Evolutionary conservation across 1,140 invertebrate species (phyloP).

Genomic region (Stegodyphus mimosarum): DNA sequence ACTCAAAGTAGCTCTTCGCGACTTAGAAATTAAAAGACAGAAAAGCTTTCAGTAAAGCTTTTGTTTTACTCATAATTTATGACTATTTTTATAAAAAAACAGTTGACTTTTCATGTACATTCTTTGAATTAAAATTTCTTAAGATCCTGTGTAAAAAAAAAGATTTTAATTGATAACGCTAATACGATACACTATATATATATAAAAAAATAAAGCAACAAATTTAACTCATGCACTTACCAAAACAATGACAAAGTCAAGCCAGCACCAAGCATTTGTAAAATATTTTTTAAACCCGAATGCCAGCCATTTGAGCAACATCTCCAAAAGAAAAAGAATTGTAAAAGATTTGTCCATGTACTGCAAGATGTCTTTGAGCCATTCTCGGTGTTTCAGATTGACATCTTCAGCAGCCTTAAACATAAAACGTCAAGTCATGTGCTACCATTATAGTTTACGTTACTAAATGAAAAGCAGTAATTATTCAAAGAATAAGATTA

Average conservation of each 20-base stretch:
- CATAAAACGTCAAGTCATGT: background rate
- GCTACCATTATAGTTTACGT: too few species aligned
- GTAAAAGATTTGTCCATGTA: constrained; percentile 99
- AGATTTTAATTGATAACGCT: too few species aligned
- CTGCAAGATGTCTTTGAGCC: constrained; percentile 90
- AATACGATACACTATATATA: background rate
- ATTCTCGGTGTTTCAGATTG: constrained; percentile 86
- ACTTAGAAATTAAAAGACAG: too few species aligned
- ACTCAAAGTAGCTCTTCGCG: too few species aligned
- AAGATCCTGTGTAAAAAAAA: too few species aligned
- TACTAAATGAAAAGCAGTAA: too few species aligned
- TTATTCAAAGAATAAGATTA: too few species aligned
- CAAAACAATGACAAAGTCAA: constrained; percentile 99
- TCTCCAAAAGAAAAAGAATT: constrained; percentile 97
- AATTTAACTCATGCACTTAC: constrained; percentile 74
- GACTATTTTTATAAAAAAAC: too few species aligned
- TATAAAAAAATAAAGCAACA: background rate
- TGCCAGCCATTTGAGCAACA: constrained; percentile 98
- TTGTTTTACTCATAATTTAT: too few species aligned
- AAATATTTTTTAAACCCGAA: constrained; percentile 97
- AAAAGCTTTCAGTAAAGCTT: too few species aligned
- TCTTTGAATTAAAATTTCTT: too few species aligned
- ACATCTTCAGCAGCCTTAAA: constrained; percentile 95
- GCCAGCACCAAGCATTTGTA: constrained; percentile 99
- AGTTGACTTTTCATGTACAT: too few species aligned